Base-by-base conservation (phyloP, 2,113 vertebrate species). In the Scomber scombrus region DNA sequence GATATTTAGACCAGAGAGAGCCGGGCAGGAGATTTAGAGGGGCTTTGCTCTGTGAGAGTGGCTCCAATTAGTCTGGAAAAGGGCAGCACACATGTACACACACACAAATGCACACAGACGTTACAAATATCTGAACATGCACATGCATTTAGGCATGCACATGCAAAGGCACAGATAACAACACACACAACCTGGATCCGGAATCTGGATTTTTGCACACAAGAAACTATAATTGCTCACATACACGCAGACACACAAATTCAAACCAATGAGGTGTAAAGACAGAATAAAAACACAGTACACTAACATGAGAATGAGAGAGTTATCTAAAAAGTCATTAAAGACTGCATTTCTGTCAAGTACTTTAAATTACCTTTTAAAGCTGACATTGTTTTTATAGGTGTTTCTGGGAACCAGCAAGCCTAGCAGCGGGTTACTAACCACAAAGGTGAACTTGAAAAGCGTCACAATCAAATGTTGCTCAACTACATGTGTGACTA, bases 31-130 rank as follows among this genome's bases (percentile, higher is more conserved):
- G 87, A 79, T 87, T 89, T 88, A 62, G 55, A 50, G 43, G 13
- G 75, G 77, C 74, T 85, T 75, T 71, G 26, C 68, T 76, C 71
- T 61, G 62, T 69, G 11, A 15, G 16, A 84, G 69, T 74, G 85
- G 84, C 82, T 91, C 88, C 84, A 90, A 88, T 93, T 88, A 91
- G 72, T 78, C 60, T 85, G 78, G 52, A 74, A 66, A 84, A 80
- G 34, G 34, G 34, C 34, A 67, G n/a, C 11, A 74, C 40, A 63
- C 13, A 10, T 43, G 21, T 45, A 61, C 45, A 14, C 46, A 16
- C 49, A 40, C 11, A 5, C 11, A 15, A 13, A 45, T 18, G 67
- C 43, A 65, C 54, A 54, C 69, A 47, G 23, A 75, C 49, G 54
- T 7, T 62, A 69, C 12, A 45, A 50, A 75, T 56, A 76, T 62